A percentile compares a stretch with the other conserved stretches of the same genome.
Conservation (phyloP, 2,888 invertebrate genomes). For the Synergus japonicus region DNA sequence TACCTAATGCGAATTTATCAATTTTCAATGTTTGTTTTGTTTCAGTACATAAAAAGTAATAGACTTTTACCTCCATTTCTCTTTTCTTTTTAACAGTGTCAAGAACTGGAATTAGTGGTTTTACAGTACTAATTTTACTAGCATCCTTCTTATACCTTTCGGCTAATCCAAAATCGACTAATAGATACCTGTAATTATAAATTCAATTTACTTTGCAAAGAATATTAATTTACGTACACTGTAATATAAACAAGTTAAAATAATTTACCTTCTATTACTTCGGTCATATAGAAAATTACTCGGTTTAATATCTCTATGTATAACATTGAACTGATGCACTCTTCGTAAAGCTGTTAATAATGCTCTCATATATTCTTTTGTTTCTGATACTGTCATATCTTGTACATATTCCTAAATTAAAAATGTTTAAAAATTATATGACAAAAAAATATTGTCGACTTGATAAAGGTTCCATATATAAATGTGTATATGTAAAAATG, state of each 20-base stretch:
- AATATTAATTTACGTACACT: slow-evolving; percentile 3
- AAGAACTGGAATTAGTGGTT: slow-evolving; percentile 18
- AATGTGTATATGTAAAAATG: not conserved
- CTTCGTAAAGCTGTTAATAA: slow-evolving; percentile 87
- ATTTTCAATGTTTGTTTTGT: not conserved
- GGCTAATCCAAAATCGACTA: slow-evolving; percentile 94
- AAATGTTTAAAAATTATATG: not conserved
- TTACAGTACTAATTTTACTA: slow-evolving; percentile 52
- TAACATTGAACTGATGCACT: slow-evolving; percentile 90
- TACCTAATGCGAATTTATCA: not conserved
- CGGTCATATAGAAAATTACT: slow-evolving; percentile 94
- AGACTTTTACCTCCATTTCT: slow-evolving; percentile 65
- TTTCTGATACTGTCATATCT: slow-evolving; percentile 84
- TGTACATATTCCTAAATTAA: slow-evolving; percentile 85
- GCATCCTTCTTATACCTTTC: slow-evolving; percentile 79
- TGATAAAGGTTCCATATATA: no score
- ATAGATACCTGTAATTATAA: slow-evolving; percentile 80
- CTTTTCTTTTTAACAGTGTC: slow-evolving; percentile 65
- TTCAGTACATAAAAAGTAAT: slow-evolving; percentile 38
- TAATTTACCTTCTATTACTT: slow-evolving; percentile 80
- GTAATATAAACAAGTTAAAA: slow-evolving; percentile 10
- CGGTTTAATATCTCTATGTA: slow-evolving; percentile 94
- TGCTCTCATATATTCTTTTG: slow-evolving; percentile 88
- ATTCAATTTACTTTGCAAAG: not conserved
- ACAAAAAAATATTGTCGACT: no score